Percentiles rank a stretch among this genome's conserved stretches.
Evolutionary conservation across 2,113 vertebrate genomes (phyloP).

Genomic region (Osmerus mordax): DNA sequence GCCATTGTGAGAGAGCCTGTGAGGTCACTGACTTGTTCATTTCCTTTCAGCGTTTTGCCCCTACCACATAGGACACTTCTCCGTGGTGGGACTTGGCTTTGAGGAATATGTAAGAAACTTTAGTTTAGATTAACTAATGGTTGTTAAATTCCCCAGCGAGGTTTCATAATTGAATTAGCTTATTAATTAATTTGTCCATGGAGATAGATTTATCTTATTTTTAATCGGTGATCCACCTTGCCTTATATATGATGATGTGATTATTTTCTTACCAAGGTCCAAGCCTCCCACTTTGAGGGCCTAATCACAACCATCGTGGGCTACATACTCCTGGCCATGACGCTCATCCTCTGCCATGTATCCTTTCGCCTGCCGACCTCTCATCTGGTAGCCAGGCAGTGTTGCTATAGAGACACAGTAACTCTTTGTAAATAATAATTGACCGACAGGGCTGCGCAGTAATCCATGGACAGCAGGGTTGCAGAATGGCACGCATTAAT

Average conservation of each 20-base stretch:
- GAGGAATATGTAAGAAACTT: conserved; percentile 88
- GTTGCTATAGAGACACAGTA: not conserved
- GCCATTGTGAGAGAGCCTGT: no score
- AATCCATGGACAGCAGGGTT: no score
- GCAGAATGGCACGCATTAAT: not conserved
- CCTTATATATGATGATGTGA: not conserved
- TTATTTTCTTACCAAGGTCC: conserved; percentile 74
- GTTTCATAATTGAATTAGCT: no score
- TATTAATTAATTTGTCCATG: no score
- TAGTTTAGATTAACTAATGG: not conserved
- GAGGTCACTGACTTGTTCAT: not conserved
- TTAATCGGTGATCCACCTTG: not conserved
- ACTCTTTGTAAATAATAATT: no score
- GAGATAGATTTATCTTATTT: no score
- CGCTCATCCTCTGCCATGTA: conserved; percentile 96
- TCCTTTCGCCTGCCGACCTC: conserved; percentile 72
- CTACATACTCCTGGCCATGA: conserved; percentile 93
- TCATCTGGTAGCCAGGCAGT: not conserved
- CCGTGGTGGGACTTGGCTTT: conserved; percentile 94
- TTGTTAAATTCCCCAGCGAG: not conserved
- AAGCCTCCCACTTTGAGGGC: conserved; percentile 97
- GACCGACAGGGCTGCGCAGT: no score
- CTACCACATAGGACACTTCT: conserved; percentile 98
- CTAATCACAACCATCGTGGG: conserved; percentile 97
- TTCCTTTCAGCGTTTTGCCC: conserved; percentile 90